Evolutionary conservation across 1,140 invertebrate genomes (phyloP).

Genomic region (Drosophila takahashii): DNA sequence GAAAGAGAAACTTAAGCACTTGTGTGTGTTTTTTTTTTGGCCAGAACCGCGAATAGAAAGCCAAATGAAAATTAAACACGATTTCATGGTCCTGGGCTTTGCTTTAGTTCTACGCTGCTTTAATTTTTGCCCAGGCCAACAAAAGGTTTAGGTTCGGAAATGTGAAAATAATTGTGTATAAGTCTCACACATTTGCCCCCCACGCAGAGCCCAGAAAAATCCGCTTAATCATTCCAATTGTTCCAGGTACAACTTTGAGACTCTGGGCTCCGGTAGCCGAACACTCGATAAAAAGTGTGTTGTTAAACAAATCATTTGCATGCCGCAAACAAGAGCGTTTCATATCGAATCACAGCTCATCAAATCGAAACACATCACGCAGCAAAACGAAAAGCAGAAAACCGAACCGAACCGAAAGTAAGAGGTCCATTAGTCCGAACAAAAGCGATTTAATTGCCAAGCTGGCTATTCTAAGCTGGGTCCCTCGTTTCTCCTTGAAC

Average conservation of each 20-base stretch:
- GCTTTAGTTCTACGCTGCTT: constrained; percentile 80
- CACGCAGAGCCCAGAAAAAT: constrained; percentile 21
- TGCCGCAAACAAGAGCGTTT: constrained; percentile 43
- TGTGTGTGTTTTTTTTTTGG: constrained; percentile 14
- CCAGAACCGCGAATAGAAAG: constrained; percentile 67
- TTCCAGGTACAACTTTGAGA: neutral
- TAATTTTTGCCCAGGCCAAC: constrained; percentile 56
- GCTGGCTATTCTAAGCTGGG: constrained; percentile 53
- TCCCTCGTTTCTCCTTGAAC: constrained; percentile 31
- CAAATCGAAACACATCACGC: constrained; percentile 41
- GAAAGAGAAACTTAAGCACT: constrained; percentile 73
- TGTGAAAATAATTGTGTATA: constrained; percentile 68
- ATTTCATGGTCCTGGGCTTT: constrained; percentile 72
- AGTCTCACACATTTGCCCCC: constrained; percentile 38
- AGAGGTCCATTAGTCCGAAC: constrained; percentile 75
- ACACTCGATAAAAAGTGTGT: constrained; percentile 15
- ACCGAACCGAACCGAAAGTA: constrained; percentile 62
- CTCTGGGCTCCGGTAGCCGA: constrained; percentile 35
- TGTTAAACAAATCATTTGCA: constrained; percentile 67
- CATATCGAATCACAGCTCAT: constrained; percentile 52
- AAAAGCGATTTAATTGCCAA: constrained; percentile 77
- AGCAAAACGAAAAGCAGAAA: too few relatives aligned
- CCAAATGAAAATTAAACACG: constrained; percentile 72
- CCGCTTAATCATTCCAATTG: constrained; percentile 35
- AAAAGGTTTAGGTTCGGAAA: constrained; percentile 29